Evolutionary conservation across 2,113 vertebrate genomes (phyloP), one percentile per base, ranked within the genome.

Genomic region (Sprattus sprattus): DNA sequence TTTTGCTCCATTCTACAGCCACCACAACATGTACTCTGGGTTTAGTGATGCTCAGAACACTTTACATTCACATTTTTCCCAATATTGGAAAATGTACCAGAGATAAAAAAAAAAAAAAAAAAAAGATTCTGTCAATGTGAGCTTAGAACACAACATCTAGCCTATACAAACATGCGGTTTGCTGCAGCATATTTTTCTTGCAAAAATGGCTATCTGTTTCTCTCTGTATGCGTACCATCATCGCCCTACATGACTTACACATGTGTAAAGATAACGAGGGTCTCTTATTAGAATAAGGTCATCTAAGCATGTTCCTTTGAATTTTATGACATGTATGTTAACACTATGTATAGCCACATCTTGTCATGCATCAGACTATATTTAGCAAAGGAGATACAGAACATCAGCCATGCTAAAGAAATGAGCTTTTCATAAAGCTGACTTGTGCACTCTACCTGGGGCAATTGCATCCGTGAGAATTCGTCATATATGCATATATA

Each of bases 381-480:
- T 64, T n/a, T n/a, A 64, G 60, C 60, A n/a, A n/a, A 22, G n/a
- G n/a, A 64, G 22, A 64, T 64, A n/a, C 60, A 64, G 60, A 22
- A n/a, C 60, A 64, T 64, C 20, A 64, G 6, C 4, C n/a, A 57
- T 20, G 52, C 52, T 57, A 64, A 20, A 64, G n/a, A 64, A n/a
- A 22, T 64, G 6, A 64, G 57, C 57, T 22, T 64, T 20, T 64
- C 20, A 64, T 3, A 64, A 64, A 22, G 8, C 60, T 20, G 15
- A 57, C 52, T 57, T 15, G 4, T 78, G 10, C 4, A 39, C 6
- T 39, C 1, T 15, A 28, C 22, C 20, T 25, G 57, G 20, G 7
- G 22, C 57, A n/a, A 90, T 86, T 85, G 67, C 89, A 85, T 86
- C 88, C 86, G 89, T 28, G 39, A 87, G 89, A 90, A 87, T 88